Evolutionary conservation across 2,797 vertebrate species (phyloP).

Genomic region (Mycteria americana): DNA sequence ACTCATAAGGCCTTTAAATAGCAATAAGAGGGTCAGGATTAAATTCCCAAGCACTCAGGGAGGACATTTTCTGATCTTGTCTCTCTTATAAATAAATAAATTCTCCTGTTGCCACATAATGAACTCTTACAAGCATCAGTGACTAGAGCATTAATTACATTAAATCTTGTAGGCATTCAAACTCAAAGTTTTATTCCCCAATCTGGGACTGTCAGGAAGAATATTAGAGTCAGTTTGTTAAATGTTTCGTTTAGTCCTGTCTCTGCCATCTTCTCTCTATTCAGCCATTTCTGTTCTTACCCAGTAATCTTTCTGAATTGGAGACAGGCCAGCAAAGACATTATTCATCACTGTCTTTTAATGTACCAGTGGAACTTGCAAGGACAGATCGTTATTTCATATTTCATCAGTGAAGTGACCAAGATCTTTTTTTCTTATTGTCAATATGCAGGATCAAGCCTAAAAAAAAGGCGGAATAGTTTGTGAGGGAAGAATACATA

Average conservation of each 20-base stretch:
- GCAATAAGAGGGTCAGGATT: not conserved
- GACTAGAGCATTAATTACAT: constrained; percentile 21
- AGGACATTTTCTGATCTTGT: not conserved
- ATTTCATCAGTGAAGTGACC: not conserved
- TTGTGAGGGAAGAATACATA: not conserved
- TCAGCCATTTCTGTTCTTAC: not conserved
- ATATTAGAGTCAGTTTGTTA: not conserved
- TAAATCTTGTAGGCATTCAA: not conserved
- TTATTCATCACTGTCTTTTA: not conserved
- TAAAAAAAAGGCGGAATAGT: not conserved
- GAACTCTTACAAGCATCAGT: not conserved
- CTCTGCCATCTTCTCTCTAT: not conserved
- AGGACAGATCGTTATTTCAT: not conserved
- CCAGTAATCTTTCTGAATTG: not conserved
- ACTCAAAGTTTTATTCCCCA: constrained; percentile 21
- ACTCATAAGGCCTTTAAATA: not conserved
- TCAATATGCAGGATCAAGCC: not conserved
- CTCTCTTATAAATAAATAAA: constrained; percentile 28
- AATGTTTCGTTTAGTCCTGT: not conserved
- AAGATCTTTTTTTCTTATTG: not conserved
- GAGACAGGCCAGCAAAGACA: not conserved
- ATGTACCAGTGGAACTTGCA: not conserved
- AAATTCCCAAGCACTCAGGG: not conserved
- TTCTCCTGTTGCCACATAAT: not conserved
- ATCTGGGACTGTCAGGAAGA: not conserved